Base-by-base conservation (phyloP, 1,140 invertebrate genomes). In the Diorhabda elongata region DNA sequence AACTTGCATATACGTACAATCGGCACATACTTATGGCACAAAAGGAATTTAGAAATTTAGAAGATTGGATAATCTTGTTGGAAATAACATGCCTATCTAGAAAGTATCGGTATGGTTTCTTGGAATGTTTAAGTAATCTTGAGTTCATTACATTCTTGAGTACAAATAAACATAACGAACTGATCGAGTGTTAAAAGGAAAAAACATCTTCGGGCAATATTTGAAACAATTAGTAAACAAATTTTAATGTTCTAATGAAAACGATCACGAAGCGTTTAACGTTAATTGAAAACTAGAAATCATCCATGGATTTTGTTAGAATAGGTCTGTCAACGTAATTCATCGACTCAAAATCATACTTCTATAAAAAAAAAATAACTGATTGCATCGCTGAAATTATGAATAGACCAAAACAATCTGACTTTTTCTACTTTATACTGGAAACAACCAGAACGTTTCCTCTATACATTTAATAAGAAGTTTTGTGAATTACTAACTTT, bases 21-120 rank as follows among this genome's bases (percentile, higher is more conserved):
- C 47, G 47, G 47, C 47, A 52, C 47, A 52, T 52, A 52, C 61
- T 44, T 44, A 44, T 62, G 44, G 43, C 61, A 5, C 44, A 62
- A n/a, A 62, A 44, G 61, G 61, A 62, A 62, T 62, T 62, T 62
- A 62, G 61, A 62, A 62, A 62, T 62, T 62, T 62, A 62, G 61
- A 62, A 62, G 44, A 62, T 62, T 62, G 61, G 61, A 62, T 62
- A 62, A 62, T 62, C 44, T n/a, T 62, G 61, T n/a, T n/a, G 44
- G 44, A 44, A 62, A 62, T 62, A 62, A 62, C 61, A 62, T 52
- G 47, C 47, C 47, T 62, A 62, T 44, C 44, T 44, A 7, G 61
- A 62, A 62, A 44, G n/a, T 42, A 7, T 59, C 8, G 26, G n/a
- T n/a, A 59, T 42, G 58, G 41, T 59, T 62, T 62, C 61, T 62